Evolutionary conservation across 2,888 invertebrate genomes (phyloP), one percentile per base, ranked within the genome.

Genomic region (Amphipyra tragopoginis): DNA sequence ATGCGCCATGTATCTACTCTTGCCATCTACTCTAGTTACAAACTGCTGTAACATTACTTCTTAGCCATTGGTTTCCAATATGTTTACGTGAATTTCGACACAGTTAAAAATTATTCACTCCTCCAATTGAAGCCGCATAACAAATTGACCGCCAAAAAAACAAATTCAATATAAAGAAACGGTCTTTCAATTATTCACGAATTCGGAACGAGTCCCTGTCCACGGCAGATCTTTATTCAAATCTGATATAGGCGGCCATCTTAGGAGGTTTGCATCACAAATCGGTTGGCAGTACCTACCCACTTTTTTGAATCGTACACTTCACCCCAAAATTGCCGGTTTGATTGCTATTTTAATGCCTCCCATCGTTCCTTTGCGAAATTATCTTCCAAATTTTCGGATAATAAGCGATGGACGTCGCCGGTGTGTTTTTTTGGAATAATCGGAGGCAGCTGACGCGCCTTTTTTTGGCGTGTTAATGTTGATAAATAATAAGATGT

Each of bases 221-320:
- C 75, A 72, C 43, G 64, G 69, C 77, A 82, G 83, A 87, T 86
- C 85, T 85, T 89, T 89, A 91, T 91, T 91, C 87, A 91, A 92
- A 92, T 90, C 90, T 86, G 86, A 89, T 87, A 90, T 65, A 67
- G 86, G 83, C 85, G 83, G 86, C 87, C 90, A 87, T 89, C 90
- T 90, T 87, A 66, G 86, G 87, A 91, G 88, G 91, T 93, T 93
- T 92, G 93, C 90, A 93, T 92, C 91, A 90, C 93, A 92, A 93
- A 93, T 93, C 92, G 91, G 90, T 89, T 87, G 85, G 83, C 86
- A 82, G 90, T 90, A 89, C 90, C 91, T 21, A 21, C 21, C 21
- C 3, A 21, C 21, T 92, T 92, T 90, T 91, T 90, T 88, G 88
- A 79, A 78, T 77, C 79, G 90, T 90, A 88, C 85, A 82, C 86